Conservation (phyloP, 1,140 invertebrate species). For the Intoshia linei region DNA sequence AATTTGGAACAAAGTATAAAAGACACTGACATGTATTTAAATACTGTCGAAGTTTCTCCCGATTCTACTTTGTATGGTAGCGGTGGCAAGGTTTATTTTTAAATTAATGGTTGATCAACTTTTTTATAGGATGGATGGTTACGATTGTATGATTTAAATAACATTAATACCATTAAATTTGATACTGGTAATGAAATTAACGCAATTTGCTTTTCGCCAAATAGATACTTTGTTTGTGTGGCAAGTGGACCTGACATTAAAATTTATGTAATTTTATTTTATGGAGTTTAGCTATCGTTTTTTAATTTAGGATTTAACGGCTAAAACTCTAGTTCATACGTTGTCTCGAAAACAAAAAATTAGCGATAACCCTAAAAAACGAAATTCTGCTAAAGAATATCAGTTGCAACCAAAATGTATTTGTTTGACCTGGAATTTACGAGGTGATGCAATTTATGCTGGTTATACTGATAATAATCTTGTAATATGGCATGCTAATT, state of each 20-base stretch:
- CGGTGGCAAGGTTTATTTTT: slow-evolving; percentile 55
- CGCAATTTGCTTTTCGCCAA: slow-evolving; percentile 86
- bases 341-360: slow-evolving; percentile 59
- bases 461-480: slow-evolving; percentile 94
- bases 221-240: slow-evolving; percentile 96
- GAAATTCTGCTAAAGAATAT: too few relatives aligned
- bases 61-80: slow-evolving; percentile 95
- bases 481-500: slow-evolving; percentile 93
- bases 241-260: slow-evolving; percentile 93
- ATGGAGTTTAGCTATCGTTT: slow-evolving; percentile 2
- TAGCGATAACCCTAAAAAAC: slow-evolving; percentile 18
- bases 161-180: slow-evolving; percentile 85
- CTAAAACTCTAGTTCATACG: slow-evolving; percentile 95
- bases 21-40: slow-evolving; percentile 79
- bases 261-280: slow-evolving; percentile 42
- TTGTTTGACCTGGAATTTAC: slow-evolving; percentile 86
- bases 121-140: slow-evolving; percentile 45
- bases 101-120: too few relatives aligned
- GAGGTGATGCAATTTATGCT: slow-evolving; percentile 90
- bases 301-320: slow-evolving; percentile 52
- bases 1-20: slow-evolving; percentile 88
- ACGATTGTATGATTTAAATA: slow-evolving; percentile 97
- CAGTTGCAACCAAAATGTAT: slow-evolving; percentile 75
- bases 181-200: slow-evolving; percentile 80
- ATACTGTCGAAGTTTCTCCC: slow-evolving; percentile 90